Percentiles rank a stretch among this genome's conserved stretches.
Evolutionary conservation across 2,888 invertebrate genomes (phyloP).

Genomic region (Stratiomys singularior): DNA sequence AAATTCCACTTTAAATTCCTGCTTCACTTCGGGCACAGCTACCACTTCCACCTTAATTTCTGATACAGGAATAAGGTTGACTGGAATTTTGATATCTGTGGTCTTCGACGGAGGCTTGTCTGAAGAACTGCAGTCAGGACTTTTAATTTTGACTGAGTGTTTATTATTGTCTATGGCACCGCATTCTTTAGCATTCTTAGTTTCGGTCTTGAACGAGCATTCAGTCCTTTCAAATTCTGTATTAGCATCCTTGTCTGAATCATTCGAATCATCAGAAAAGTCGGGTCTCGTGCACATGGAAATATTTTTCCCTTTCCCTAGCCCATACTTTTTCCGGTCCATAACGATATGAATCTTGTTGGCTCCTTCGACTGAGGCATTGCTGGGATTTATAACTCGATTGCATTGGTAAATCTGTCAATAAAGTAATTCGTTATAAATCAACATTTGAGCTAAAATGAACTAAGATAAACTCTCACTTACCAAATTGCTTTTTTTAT

Average conservation of each 20-base stretch:
- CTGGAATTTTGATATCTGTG: background rate
- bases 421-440: background rate
- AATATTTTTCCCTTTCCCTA: constrained; percentile 58
- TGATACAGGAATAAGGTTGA: constrained; percentile 3
- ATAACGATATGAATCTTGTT: constrained; percentile 33
- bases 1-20: constrained; percentile 17
- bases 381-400: constrained; percentile 8
- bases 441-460: too few relatives aligned
- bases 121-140: background rate
- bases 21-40: background rate
- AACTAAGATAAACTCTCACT: constrained; percentile 27
- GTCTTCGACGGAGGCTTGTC: background rate
- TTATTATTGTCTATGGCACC: constrained; percentile 40
- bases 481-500: constrained; percentile 37
- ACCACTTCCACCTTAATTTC: constrained; percentile 5
- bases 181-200: background rate
- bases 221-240: constrained; percentile 3
- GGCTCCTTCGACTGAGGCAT: background rate
- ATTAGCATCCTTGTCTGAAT: constrained; percentile 5
- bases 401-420: constrained; percentile 27
- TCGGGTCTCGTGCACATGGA: constrained; percentile 53
- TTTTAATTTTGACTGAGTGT: background rate
- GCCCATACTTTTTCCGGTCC: constrained; percentile 57
- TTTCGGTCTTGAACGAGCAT: background rate
- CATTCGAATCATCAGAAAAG: background rate